Percentiles rank a stretch among this genome's conserved stretches.
Evolutionary conservation across 2,888 invertebrate genomes (phyloP).

Genomic region (Drosophila demipolita): DNA sequence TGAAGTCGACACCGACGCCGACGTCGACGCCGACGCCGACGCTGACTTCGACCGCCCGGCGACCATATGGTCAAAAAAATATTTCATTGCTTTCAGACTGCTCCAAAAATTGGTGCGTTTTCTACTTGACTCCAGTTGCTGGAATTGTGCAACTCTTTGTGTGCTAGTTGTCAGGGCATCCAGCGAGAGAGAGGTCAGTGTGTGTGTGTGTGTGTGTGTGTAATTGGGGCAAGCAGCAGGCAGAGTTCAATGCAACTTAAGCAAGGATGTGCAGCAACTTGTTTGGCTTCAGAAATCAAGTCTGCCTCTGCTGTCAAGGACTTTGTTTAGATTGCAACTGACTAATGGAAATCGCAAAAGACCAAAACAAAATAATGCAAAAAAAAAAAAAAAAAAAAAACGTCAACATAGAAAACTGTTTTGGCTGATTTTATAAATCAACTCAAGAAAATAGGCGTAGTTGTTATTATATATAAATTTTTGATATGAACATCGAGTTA

Average conservation of each 20-base stretch:
- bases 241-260: not conserved
- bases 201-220: not conserved
- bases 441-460: not conserved
- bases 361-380: not conserved
- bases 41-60: constrained; percentile 19
- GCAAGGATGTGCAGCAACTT: not conserved
- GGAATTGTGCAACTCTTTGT: constrained; percentile 39
- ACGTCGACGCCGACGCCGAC: constrained; percentile 14
- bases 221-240: constrained; percentile 21
- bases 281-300: not conserved
- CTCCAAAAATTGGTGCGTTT: constrained; percentile 52
- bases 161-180: constrained; percentile 42
- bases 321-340: not conserved
- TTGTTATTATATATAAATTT: not conserved
- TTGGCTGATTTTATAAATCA: not conserved
- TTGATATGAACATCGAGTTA: not conserved
- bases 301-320: not conserved
- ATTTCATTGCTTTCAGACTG: constrained; percentile 50
- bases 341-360: not conserved
- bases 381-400: not conserved
- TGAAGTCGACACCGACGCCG: constrained; percentile 16
- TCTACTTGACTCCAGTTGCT: constrained; percentile 28
- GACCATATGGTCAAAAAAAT: constrained; percentile 61
- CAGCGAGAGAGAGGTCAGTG: constrained; percentile 24
- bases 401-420: not conserved